A percentile compares a stretch with the other conserved stretches of the same genome.
These are phyloP conservation scores for Spodoptera littoralis DNA, from an alignment of 2,888 invertebrate genomes.

Conservation along the genomic window DNA sequence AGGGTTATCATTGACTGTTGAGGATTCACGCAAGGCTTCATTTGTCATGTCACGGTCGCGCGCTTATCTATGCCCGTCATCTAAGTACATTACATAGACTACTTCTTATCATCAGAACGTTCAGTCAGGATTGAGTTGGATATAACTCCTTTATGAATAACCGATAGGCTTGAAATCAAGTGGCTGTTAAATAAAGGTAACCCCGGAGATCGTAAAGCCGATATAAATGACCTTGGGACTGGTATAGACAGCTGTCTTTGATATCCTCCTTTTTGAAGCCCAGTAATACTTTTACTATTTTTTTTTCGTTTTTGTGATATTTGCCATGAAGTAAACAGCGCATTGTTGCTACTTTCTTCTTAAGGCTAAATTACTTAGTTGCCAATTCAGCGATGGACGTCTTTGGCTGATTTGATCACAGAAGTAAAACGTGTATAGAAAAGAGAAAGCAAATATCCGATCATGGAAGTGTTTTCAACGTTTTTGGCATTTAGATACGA, in stretches of 20 bases:
- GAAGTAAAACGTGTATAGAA: too few species aligned
- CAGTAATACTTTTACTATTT: too few species aligned
- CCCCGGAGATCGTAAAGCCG: conserved; percentile 58
- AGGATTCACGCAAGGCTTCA: conserved; percentile 26
- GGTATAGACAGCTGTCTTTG: conserved; percentile 25
- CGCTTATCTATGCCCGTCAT: conserved; percentile 14
- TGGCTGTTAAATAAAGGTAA: conserved; percentile 64
- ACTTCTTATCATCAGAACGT: conserved; percentile 29
- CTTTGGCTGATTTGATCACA: too few species aligned
- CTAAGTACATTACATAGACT: conserved; percentile 10
- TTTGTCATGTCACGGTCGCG: conserved; percentile 35
- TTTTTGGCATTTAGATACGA: too few species aligned
- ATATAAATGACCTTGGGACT: conserved; percentile 56
- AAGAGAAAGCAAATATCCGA: too few species aligned
- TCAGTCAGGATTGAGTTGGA: conserved; percentile 42
- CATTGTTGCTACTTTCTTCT: too few species aligned
- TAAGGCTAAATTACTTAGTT: too few species aligned
- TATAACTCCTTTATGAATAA: conserved; percentile 55
- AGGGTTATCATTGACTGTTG: too few species aligned
- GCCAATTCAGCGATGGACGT: too few species aligned
- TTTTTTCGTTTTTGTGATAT: too few species aligned
- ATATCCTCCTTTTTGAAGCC: neutral
- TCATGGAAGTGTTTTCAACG: too few species aligned
- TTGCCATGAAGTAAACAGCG: too few species aligned
- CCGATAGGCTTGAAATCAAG: conserved; percentile 61